phyloP scores from a whole-genome alignment of 2,113 vertebrate species.

The Petromus typicus region DNA sequence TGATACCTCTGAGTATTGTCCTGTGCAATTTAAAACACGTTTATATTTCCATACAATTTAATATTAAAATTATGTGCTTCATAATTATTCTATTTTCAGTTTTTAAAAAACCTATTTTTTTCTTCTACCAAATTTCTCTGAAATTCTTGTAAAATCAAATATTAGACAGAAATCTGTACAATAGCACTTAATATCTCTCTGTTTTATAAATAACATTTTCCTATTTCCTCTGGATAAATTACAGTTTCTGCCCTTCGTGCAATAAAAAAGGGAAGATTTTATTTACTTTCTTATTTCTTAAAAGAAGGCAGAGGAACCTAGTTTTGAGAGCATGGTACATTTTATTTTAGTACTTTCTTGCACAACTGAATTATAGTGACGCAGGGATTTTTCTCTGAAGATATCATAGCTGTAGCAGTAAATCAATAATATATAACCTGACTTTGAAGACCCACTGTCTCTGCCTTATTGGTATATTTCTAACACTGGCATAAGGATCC shows the following conservation, averaged over 20 bases:
- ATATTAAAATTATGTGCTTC: neutral
- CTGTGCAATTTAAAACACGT: neutral
- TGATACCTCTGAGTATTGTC: neutral
- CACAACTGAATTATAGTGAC: conserved; percentile 27
- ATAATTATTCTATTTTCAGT: conserved; percentile 10
- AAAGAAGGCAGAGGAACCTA: neutral
- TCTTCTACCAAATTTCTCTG: conserved; percentile 4
- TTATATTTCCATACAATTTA: conserved; percentile 10
- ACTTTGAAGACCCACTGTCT: conserved; percentile 40
- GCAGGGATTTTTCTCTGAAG: neutral
- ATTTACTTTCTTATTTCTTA: conserved; percentile 37
- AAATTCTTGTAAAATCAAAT: conserved; percentile 42
- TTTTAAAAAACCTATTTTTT: neutral
- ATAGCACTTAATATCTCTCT: neutral
- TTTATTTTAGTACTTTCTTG: conserved; percentile 54
- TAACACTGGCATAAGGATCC: neutral
- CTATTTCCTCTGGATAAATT: neutral
- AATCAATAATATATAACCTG: conserved; percentile 47
- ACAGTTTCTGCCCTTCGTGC: neutral
- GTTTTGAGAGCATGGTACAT: conserved; percentile 20
- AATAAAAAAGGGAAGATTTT: neutral
- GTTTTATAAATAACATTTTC: conserved; percentile 13
- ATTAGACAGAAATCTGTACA: neutral
- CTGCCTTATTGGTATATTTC: conserved; percentile 41
- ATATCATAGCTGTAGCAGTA: neutral